A percentile compares a stretch with the other conserved stretches of the same genome.
Conservation (phyloP, 2,888 invertebrate species). For the Seladonia tumulorum region DNA sequence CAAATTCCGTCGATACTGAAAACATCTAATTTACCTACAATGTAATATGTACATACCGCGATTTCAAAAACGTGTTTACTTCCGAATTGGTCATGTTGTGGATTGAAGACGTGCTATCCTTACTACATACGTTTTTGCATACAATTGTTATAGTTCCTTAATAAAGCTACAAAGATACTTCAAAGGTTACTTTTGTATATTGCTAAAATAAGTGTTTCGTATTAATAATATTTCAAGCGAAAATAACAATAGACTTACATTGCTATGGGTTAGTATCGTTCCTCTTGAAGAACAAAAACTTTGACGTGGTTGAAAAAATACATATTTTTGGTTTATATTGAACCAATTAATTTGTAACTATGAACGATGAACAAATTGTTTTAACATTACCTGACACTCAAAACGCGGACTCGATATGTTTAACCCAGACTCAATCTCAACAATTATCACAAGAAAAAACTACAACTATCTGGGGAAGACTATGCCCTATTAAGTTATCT, state of each 20-base stretch:
- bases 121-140: constrained; percentile 8
- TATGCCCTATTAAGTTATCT: constrained; percentile 66
- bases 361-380: constrained; percentile 63
- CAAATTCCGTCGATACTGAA: not conserved
- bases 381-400: constrained; percentile 77
- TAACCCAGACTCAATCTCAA: constrained; percentile 77
- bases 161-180: not conserved
- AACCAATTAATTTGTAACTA: constrained; percentile 45
- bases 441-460: constrained; percentile 53
- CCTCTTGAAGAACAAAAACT: not conserved
- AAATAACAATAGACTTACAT: constrained; percentile 1
- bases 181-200: not conserved
- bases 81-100: not conserved
- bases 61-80: constrained; percentile 27
- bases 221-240: not conserved
- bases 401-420: constrained; percentile 67
- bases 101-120: not conserved
- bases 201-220: not conserved
- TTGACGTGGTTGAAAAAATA: not conserved
- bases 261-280: constrained; percentile 36
- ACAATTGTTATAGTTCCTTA: not conserved
- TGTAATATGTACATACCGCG: not conserved
- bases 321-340: constrained; percentile 37
- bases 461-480: constrained; percentile 73
- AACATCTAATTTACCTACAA: constrained; percentile 29